Percentiles rank a stretch among this genome's conserved stretches.
phyloP scores from a whole-genome alignment of 2,888 invertebrate species.

The Hypomecis atomaria region DNA sequence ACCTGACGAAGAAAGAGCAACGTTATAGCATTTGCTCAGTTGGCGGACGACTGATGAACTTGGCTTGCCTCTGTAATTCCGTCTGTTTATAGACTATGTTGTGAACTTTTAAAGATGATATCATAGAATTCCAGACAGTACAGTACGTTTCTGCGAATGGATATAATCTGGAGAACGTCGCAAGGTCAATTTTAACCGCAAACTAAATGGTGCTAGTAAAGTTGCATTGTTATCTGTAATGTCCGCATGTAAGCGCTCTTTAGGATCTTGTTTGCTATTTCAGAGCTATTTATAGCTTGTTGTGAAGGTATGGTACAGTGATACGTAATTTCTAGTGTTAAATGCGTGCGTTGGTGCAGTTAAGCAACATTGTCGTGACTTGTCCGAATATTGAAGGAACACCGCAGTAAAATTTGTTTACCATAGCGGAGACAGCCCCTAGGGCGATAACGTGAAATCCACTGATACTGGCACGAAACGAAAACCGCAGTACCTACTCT shows the following conservation, averaged over 20 bases:
- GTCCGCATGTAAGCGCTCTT: constrained; percentile 1
- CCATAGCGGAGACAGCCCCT: constrained; percentile 49
- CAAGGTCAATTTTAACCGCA: constrained; percentile 37
- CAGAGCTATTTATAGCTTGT: constrained; percentile 9
- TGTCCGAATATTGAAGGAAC: constrained; percentile 63
- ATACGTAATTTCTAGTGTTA: constrained; percentile 54
- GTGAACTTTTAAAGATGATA: constrained; percentile 26
- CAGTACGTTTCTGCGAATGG: constrained; percentile 35
- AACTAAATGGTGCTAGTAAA: constrained; percentile 35
- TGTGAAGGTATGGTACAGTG: constrained; percentile 41
- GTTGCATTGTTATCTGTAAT: constrained; percentile 34
- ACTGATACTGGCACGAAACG: constrained; percentile 59
- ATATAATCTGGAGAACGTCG: constrained; percentile 31
- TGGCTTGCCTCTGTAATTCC: constrained; percentile 55
- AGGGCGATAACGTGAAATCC: constrained; percentile 55
- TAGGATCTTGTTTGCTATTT: constrained; percentile 34
- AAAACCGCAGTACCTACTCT: constrained; percentile 7
- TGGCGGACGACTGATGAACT: constrained; percentile 50
- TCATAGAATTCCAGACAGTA: constrained; percentile 34
- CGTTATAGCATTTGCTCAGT: constrained; percentile 51
- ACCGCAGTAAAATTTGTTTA: constrained; percentile 72
- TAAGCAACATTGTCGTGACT: constrained; percentile 72
- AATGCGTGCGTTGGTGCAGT: constrained; percentile 70
- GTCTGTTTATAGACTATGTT: neutral
- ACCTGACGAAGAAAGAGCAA: constrained; percentile 71